These are phyloP conservation scores for Panthera tigris DNA, from an alignment of 2,113 vertebrate species.

Conservation along the genomic window DNA sequence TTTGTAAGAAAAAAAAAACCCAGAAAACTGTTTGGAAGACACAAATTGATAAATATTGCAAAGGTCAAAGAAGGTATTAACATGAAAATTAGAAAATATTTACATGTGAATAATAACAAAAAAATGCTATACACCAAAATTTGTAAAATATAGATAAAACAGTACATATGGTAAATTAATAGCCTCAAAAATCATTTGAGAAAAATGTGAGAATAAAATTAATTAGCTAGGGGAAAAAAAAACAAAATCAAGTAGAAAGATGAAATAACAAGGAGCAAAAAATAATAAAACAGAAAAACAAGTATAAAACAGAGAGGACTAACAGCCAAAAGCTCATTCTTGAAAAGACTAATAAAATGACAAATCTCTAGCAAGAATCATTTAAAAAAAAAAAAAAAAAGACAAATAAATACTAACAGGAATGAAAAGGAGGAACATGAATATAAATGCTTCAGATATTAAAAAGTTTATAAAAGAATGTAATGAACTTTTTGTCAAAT, in stretches of 20 bases:
- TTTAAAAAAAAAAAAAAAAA: neutral
- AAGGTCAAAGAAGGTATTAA: neutral
- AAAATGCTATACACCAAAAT: neutral
- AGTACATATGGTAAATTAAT: neutral
- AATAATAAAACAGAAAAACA: neutral
- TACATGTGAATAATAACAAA: neutral
- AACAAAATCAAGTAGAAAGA: neutral
- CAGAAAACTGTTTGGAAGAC: neutral
- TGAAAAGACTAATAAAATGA: slow-evolving; percentile 21
- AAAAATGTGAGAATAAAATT: neutral
- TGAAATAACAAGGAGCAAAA: neutral
- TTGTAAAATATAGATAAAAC: neutral
- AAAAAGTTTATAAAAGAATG: neutral
- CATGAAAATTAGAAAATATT: neutral
- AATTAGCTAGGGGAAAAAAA: slow-evolving; percentile 6
- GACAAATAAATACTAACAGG: neutral
- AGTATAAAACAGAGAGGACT: neutral
- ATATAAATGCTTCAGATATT: neutral
- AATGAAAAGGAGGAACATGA: neutral
- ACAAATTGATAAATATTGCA: neutral
- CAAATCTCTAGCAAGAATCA: neutral
- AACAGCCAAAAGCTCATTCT: slow-evolving; percentile 18
- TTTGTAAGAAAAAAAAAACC: neutral
- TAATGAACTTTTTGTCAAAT: neutral
- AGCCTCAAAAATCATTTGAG: neutral